Evolutionary conservation across 2,113 vertebrate species (phyloP).

Genomic region (Otocyon megalotis): DNA sequence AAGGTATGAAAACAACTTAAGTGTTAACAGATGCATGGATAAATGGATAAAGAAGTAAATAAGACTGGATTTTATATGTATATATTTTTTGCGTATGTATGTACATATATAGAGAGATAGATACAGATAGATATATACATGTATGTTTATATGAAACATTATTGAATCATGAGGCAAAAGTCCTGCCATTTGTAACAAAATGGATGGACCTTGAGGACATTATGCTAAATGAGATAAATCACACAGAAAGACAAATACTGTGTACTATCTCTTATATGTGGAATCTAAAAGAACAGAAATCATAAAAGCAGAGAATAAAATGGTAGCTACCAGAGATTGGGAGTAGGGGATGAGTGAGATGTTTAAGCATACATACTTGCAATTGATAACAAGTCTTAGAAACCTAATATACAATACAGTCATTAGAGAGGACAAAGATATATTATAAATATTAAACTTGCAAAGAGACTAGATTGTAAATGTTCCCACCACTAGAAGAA

Average conservation of each 20-base stretch:
- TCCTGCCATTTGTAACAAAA: constrained; percentile 10
- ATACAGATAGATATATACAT: too few relatives aligned
- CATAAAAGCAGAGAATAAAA: background rate
- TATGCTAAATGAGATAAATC: background rate
- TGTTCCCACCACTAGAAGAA: background rate
- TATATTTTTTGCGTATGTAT: background rate
- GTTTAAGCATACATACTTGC: background rate
- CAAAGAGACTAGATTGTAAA: background rate
- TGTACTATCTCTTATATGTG: background rate
- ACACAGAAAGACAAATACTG: background rate
- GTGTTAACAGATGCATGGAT: background rate
- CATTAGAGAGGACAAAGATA: background rate
- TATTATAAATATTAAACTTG: background rate
- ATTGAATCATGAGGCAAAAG: background rate
- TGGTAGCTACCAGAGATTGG: background rate
- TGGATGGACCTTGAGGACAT: background rate
- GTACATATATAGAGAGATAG: too few relatives aligned
- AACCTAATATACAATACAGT: background rate
- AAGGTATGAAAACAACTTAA: background rate
- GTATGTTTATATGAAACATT: background rate
- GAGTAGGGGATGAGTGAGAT: background rate
- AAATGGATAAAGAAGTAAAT: background rate
- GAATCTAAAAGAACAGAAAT: background rate
- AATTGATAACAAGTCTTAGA: background rate
- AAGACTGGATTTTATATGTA: background rate